phyloP scores from a whole-genome alignment of 2,113 vertebrate genomes.

The Microcebus murinus region DNA sequence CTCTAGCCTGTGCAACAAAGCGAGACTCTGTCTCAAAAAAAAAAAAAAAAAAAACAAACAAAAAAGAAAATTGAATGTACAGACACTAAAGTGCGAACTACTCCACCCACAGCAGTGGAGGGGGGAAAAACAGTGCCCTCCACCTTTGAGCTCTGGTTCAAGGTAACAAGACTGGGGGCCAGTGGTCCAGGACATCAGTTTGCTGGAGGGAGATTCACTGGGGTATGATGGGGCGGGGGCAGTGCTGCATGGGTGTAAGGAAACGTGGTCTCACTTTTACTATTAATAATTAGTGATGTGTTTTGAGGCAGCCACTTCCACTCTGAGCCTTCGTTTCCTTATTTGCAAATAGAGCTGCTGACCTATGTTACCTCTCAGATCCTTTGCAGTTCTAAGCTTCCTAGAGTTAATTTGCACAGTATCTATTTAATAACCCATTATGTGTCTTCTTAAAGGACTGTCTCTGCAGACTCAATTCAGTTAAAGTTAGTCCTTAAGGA shows the following conservation, averaged over 20 bases:
- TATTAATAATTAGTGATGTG: neutral
- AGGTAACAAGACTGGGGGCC: rapidly evolving
- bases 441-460: neutral
- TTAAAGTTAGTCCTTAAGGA: constrained; percentile 1
- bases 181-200: rapidly evolving
- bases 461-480: neutral
- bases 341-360: neutral
- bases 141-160: rapidly evolving
- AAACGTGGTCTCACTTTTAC: neutral
- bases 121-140: neutral
- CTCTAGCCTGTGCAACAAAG: too few relatives aligned
- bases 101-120: rapidly evolving
- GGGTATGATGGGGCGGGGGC: rapidly evolving
- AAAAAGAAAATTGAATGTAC: neutral
- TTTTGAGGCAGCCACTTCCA: neutral
- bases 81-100: rapidly evolving
- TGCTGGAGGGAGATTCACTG: rapidly evolving
- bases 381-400: neutral
- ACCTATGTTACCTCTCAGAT: neutral
- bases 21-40: too few relatives aligned
- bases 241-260: rapidly evolving
- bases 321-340: neutral
- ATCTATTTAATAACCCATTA: neutral
- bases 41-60: too few relatives aligned
- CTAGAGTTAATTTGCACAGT: neutral